Base-by-base conservation (phyloP, 2,113 vertebrate species). In the Meleagris gallopavo region DNA sequence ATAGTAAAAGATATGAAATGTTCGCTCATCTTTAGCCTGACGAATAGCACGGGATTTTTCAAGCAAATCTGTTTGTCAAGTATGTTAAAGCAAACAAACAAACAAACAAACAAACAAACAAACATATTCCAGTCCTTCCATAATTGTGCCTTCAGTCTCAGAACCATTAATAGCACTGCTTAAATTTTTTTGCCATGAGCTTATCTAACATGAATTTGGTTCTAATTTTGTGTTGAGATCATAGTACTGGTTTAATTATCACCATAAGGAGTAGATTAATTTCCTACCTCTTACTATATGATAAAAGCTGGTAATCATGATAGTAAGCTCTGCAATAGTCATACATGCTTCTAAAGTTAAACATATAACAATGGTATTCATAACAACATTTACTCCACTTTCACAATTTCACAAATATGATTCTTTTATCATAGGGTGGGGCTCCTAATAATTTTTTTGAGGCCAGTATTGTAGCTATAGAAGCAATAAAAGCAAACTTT, bases 1-100 rank as follows among this genome's bases (percentile, higher is more conserved):
- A 50, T 98, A 98, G 88, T 98, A 98, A 58, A 98, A 98, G 89
- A 98, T 98, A 85, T 98, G 98, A 90, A 98, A 98, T 0, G 98
- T 98, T 86, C 98, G 95, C 87, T 98, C 98, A 2, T 98, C 98
- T 86, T 95, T 96, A 55, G 98, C 98, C 88, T 98, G 98, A 27
- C 98, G 98, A 86, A 98, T 98, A 2, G 97, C 97, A 38, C 98
- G 97, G 8, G 98, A 98, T 84, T 98, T 98, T 95, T 98, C 98
- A 69, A 98, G 97, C 93, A 98, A 95, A 94, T 98, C 98, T 98
- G 94, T 96, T 95, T 77, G 61, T 93, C 67, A 69, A 36, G 52
- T 40, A 24, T 54, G 96, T 96, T 97, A 97, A 97, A 95, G 83
- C 52, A 60, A 74, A 65, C 29, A 60, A 74, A 69, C 52, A 60